These are phyloP conservation scores for Phylloscopus whistleri DNA, from an alignment of 2,113 vertebrate genomes.

Conservation along the genomic window DNA sequence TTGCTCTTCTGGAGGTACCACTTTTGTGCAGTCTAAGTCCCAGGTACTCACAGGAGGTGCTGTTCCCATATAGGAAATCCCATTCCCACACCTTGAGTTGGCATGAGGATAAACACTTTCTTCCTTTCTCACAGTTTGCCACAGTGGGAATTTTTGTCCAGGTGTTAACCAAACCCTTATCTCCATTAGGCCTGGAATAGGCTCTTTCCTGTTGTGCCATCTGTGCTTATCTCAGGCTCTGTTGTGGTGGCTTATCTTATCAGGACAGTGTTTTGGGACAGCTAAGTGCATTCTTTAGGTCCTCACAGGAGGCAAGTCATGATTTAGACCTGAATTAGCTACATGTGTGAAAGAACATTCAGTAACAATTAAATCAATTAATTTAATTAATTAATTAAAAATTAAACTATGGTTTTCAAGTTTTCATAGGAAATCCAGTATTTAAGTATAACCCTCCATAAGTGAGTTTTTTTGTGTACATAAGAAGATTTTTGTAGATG, in stretches of 20 bases:
- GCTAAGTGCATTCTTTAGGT: too few species aligned
- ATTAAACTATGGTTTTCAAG: neutral
- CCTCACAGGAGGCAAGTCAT: neutral
- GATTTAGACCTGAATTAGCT: neutral
- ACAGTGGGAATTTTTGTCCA: neutral
- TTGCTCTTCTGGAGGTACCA: neutral
- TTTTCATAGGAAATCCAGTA: neutral
- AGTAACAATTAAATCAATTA: neutral
- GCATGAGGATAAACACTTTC: neutral
- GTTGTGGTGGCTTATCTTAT: neutral
- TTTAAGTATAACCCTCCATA: neutral
- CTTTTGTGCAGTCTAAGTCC: neutral
- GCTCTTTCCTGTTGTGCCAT: neutral
- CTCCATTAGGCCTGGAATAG: neutral
- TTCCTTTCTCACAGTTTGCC: neutral
- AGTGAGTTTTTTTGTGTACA: neutral
- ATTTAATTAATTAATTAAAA: neutral
- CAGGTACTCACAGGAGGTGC: accelerated
- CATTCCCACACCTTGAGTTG: neutral
- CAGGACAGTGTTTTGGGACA: neutral
- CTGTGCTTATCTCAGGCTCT: neutral
- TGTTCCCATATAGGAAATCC: neutral
- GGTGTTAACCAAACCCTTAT: neutral
- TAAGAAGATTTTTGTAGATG: neutral
- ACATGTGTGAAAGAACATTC: neutral